Conservation (phyloP, 2,113 vertebrate species). For the Thryonomys swinderianus region DNA sequence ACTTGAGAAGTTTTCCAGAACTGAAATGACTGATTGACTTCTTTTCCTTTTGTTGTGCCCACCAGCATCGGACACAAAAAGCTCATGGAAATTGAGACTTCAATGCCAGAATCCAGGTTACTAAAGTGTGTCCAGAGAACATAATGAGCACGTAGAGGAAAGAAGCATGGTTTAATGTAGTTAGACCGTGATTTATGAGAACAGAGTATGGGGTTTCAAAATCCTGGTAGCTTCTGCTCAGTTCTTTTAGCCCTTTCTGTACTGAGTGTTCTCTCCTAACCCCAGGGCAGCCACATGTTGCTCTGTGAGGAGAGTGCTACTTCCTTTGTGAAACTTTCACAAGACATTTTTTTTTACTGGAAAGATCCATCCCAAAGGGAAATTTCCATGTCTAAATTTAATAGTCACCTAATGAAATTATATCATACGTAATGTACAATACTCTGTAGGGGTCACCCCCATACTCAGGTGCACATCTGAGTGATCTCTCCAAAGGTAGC, state of each 20-base stretch:
- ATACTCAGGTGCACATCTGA: not conserved
- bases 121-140: not conserved
- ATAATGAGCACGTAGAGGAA: not conserved
- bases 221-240: not conserved
- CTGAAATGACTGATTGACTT: not conserved
- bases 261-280: not conserved
- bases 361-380: not conserved
- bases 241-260: not conserved
- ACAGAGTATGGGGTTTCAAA: not conserved
- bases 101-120: not conserved
- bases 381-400: not conserved
- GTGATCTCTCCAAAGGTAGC: not conserved
- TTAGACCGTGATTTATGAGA: not conserved
- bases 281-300: not conserved
- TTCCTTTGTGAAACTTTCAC: not conserved
- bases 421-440: not conserved
- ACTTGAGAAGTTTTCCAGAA: not conserved
- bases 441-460: not conserved
- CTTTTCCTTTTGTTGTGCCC: not conserved
- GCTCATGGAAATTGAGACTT: not conserved
- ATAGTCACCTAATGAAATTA: not conserved
- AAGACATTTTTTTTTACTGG: not conserved
- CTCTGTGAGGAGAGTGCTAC: not conserved
- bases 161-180: not conserved
- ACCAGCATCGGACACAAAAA: not conserved